Conservation (phyloP, 2,113 vertebrate genomes). For the Ctenomys sociabilis region DNA sequence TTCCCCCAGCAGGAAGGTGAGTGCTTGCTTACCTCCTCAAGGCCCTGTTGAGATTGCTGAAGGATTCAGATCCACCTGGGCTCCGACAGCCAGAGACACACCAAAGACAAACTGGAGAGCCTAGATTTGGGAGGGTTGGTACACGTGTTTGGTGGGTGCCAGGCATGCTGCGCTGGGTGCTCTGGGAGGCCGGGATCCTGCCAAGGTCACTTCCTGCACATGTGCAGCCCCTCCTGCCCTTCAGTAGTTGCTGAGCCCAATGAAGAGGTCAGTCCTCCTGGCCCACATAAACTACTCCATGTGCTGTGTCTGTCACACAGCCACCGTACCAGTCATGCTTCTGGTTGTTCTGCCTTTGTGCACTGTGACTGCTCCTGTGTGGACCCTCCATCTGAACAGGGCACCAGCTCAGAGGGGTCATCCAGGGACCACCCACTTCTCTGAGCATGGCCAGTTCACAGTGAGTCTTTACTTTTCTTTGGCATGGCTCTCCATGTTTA, state of each 20-base stretch:
- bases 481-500: not conserved
- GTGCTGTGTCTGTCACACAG: accelerated
- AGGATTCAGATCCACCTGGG: not conserved
- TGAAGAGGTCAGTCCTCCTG: accelerated
- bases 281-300: accelerated
- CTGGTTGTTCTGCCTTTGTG: not conserved
- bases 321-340: accelerated
- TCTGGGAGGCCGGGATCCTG: not conserved
- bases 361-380: accelerated
- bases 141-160: not conserved
- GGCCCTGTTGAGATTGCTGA: not conserved
- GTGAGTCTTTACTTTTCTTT: not conserved
- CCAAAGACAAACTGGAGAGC: not conserved
- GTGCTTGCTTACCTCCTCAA: not conserved
- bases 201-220: too few species aligned
- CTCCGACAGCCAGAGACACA: too few species aligned
- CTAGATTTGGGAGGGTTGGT: not conserved
- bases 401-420: not conserved
- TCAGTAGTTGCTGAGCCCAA: not conserved
- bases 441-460: not conserved
- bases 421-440: not conserved
- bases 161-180: not conserved
- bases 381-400: not conserved
- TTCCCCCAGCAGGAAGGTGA: not conserved
- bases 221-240: accelerated